These are phyloP conservation scores for Marronus borbonicus DNA, from an alignment of 2,888 invertebrate genomes.

Conservation along the genomic window DNA sequence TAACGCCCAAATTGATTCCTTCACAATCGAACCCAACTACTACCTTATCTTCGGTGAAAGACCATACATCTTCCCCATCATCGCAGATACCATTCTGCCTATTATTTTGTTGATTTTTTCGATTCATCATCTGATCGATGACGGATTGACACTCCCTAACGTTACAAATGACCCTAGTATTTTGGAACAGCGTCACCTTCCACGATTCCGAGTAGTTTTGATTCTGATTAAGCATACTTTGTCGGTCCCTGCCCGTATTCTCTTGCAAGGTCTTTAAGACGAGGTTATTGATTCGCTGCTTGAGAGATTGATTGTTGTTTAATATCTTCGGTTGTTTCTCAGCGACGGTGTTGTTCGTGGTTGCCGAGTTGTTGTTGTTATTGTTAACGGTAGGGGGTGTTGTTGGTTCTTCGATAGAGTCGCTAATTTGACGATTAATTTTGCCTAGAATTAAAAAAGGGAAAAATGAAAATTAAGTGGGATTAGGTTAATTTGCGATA, in stretches of 20 bases:
- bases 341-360: constrained; percentile 21
- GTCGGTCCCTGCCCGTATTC: constrained; percentile 80
- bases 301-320: constrained; percentile 83
- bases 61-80: constrained; percentile 61
- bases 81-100: constrained; percentile 23
- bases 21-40: constrained; percentile 93
- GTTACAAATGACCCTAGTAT: constrained; percentile 86
- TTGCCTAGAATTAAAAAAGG: constrained; percentile 32
- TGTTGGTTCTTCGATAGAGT: constrained; percentile 41
- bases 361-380: constrained; percentile 18
- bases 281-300: constrained; percentile 90
- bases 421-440: constrained; percentile 48
- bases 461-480: neutral
- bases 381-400: constrained; percentile 1
- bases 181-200: constrained; percentile 87
- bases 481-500: too few relatives aligned
- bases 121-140: constrained; percentile 81
- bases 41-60: constrained; percentile 70
- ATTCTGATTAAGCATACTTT: constrained; percentile 65
- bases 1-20: constrained; percentile 91
- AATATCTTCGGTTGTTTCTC: constrained; percentile 53
- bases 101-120: constrained; percentile 62
- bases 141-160: constrained; percentile 85
- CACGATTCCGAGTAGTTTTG: constrained; percentile 76
- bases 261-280: constrained; percentile 92